phyloP scores from a whole-genome alignment of 1,140 invertebrate species.

The Nebria ingens region DNA sequence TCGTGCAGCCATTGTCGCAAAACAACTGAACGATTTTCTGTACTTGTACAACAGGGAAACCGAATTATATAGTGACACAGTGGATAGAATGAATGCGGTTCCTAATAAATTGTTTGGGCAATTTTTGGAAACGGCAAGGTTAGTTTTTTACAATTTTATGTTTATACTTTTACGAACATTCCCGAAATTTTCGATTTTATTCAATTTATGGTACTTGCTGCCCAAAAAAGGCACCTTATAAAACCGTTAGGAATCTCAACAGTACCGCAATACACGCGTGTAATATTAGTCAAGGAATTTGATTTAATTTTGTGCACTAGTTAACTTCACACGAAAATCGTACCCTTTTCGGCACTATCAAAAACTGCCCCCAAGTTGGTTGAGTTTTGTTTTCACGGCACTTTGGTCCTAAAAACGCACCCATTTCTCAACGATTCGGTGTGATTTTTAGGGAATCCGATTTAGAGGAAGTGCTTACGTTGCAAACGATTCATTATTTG shows the following conservation, averaged over 20 bases:
- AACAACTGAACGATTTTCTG: slow-evolving; percentile 86
- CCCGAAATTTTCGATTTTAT: neutral
- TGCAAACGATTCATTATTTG: slow-evolving; percentile 28
- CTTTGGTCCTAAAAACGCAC: no score
- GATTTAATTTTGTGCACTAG: no score
- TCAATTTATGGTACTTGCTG: neutral
- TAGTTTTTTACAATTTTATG: slow-evolving; percentile 12
- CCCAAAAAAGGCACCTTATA: neutral
- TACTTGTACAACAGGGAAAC: slow-evolving; percentile 82
- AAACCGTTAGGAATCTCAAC: neutral
- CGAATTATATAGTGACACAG: slow-evolving; percentile 57
- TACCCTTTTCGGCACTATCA: no score
- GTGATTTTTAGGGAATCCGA: slow-evolving; percentile 31
- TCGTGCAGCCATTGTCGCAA: slow-evolving; percentile 74
- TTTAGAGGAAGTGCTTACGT: slow-evolving; percentile 30
- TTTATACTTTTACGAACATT: neutral
- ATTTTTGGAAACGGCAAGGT: slow-evolving; percentile 39
- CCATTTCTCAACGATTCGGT: no score
- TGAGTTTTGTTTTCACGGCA: no score
- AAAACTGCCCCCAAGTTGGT: no score
- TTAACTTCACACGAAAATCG: no score
- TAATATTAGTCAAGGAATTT: neutral
- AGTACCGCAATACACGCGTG: neutral
- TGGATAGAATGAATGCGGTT: slow-evolving; percentile 48
- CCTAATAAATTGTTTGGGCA: slow-evolving; percentile 46